Base-by-base conservation (phyloP, 2,113 vertebrate genomes). In the Neotoma lepida region DNA sequence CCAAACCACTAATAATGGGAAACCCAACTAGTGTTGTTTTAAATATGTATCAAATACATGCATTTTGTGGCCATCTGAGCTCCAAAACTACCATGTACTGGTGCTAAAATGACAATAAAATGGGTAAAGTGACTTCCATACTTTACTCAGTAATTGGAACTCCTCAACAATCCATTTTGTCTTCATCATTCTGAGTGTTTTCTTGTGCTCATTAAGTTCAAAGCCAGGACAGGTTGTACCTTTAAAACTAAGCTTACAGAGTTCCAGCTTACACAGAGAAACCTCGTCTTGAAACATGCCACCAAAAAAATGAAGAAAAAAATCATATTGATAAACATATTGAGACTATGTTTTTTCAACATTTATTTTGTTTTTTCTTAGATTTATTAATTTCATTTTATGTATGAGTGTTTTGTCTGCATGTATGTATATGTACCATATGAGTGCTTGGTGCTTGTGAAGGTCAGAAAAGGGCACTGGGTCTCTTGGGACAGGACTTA, bases 71-170 rank as follows among this genome's bases (percentile, higher is more conserved):
- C 39, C 28, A 35, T 10, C 3, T 15, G n/a, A 54, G 66, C 44
- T 93, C 28, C n/a, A 46, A 92, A 73, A 13, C 28, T 86, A 26
- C 14, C 71, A 63, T 39, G 1, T 2, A 12, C 3, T 89, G 84
- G 33, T 78, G 30, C 44, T 92, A 51, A 92, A 82, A 30, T 76
- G 41, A 88, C 74, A 77, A 76, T 91, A 54, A 94, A 86, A 35
- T 44, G 7, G 17, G 39, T 20, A 70, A 58, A 88, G 85, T 26
- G 41, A 84, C 39, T 82, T 91, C 44, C 54, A 2, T 71, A 74
- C 28, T 39, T 78, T 88, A 66, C n/a, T 61, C 51, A 46, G 39
- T 20, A 46, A 2, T 35, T 87, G 56, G 76, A 84, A 86, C 9
- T 28, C 46, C 12, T 28, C 81, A 84, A 39, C 46, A 88, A 78